phyloP scores from a whole-genome alignment of 2,797 vertebrate genomes.

The Protosalanx chinensis region DNA sequence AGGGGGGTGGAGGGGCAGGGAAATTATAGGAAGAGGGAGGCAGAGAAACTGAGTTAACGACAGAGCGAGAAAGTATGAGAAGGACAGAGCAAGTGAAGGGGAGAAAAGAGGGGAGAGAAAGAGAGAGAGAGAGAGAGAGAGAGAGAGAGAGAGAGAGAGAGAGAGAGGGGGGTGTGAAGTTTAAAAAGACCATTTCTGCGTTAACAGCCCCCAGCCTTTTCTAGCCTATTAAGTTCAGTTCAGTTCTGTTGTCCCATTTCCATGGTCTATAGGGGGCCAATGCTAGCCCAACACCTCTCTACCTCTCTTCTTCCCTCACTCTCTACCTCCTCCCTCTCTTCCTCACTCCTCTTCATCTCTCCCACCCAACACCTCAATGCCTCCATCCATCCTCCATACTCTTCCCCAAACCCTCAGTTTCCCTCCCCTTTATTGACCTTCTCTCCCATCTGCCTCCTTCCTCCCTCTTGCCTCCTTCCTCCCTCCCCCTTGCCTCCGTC shows the following conservation, averaged over 20 bases:
- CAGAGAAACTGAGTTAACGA: conserved; percentile 51
- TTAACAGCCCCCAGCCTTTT: conserved; percentile 81
- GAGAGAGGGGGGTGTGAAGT: conserved; percentile 48
- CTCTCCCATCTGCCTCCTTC: background rate
- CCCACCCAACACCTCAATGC: conserved; percentile 34
- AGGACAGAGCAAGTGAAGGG: conserved; percentile 33
- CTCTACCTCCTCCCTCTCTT: conserved; percentile 22
- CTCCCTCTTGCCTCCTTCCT: background rate
- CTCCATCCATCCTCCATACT: conserved; percentile 28
- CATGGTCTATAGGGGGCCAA: conserved; percentile 69
- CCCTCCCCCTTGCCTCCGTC: background rate
- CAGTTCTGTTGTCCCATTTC: conserved; percentile 74
- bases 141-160: conserved; percentile 41
- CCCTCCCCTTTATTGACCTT: conserved; percentile 7
- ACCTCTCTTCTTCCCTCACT: conserved; percentile 27
- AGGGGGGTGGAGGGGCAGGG: conserved; percentile 34
- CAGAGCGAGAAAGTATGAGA: conserved; percentile 36
- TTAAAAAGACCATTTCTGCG: conserved; percentile 80
- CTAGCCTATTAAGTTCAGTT: conserved; percentile 82
- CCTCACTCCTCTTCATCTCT: conserved; percentile 21
- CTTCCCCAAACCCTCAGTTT: background rate
- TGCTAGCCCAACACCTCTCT: conserved; percentile 53
- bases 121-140: conserved; percentile 39
- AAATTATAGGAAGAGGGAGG: conserved; percentile 58
- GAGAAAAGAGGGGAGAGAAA: conserved; percentile 27